A percentile compares a stretch with the other conserved stretches of the same genome.
Conservation (phyloP, 2,888 invertebrate species). For the Drosophila pseudotakahashii region DNA sequence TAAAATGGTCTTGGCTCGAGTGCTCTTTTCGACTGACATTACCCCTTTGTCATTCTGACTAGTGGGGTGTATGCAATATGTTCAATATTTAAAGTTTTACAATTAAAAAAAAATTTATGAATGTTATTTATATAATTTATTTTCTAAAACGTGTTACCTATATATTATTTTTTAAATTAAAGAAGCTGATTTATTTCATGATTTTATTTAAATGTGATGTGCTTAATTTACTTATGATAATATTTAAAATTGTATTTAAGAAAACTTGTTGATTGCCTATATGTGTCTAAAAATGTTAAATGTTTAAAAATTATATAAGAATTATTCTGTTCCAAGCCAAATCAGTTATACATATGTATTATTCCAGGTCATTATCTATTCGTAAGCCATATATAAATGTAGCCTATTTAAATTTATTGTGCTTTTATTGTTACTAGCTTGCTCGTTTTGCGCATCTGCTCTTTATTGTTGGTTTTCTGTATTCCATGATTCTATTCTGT, state of each 20-base stretch:
- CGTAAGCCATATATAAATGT: not conserved
- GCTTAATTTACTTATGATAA: not conserved
- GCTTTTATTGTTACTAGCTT: constrained; percentile 22
- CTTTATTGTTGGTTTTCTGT: constrained; percentile 44
- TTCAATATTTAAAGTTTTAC: not conserved
- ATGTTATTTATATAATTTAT: too few species aligned
- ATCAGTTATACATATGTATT: not conserved
- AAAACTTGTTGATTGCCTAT: not conserved
- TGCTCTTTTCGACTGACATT: constrained; percentile 15
- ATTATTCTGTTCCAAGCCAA: not conserved
- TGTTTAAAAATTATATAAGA: not conserved
- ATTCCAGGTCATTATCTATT: constrained; percentile 16
- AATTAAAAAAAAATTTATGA: too few species aligned
- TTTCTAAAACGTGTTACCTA: too few species aligned
- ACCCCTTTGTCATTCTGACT: constrained; percentile 18
- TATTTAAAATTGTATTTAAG: not conserved
- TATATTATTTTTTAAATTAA: too few species aligned
- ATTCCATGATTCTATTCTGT: constrained; percentile 52
- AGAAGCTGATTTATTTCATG: too few species aligned
- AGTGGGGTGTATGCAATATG: not conserved
- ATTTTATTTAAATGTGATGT: not conserved
- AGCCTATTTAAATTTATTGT: constrained; percentile 17
- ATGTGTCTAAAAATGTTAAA: not conserved
- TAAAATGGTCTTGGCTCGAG: constrained; percentile 74
- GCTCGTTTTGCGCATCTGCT: constrained; percentile 46